These are phyloP conservation scores for Gallinago jamesoni DNA, from an alignment of 2,113 vertebrate species.

Conservation along the genomic window DNA sequence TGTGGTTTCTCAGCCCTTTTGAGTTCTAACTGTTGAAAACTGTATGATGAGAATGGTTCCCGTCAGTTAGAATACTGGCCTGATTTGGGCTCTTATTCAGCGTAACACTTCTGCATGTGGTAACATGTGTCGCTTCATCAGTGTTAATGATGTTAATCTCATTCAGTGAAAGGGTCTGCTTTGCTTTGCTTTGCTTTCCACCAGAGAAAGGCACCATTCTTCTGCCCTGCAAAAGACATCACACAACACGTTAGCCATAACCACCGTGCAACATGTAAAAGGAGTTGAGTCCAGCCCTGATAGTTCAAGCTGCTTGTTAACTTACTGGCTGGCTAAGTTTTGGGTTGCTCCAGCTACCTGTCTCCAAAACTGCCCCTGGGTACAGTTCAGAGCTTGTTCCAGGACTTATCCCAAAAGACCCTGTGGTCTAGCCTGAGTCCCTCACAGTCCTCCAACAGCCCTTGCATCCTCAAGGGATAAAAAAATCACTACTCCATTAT, in stretches of 20 bases:
- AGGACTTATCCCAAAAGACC: neutral
- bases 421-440: neutral
- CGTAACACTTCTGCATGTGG: neutral
- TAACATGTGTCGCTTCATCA: neutral
- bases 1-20: neutral
- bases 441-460: neutral
- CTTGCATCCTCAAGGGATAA: neutral
- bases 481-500: neutral
- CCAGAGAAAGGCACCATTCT: neutral
- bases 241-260: neutral
- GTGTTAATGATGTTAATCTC: neutral
- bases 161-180: neutral
- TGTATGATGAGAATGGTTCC: accelerated
- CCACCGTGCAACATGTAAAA: neutral
- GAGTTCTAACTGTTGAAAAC: neutral
- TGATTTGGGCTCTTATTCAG: neutral
- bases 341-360: neutral
- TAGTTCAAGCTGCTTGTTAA: neutral
- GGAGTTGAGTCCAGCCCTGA: neutral
- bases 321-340: neutral
- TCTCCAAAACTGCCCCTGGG: neutral
- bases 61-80: neutral
- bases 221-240: neutral
- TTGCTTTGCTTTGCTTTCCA: neutral
- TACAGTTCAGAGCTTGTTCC: accelerated